Evolutionary conservation across 2,888 invertebrate genomes (phyloP).

Genomic region (Chrysolina americana): DNA sequence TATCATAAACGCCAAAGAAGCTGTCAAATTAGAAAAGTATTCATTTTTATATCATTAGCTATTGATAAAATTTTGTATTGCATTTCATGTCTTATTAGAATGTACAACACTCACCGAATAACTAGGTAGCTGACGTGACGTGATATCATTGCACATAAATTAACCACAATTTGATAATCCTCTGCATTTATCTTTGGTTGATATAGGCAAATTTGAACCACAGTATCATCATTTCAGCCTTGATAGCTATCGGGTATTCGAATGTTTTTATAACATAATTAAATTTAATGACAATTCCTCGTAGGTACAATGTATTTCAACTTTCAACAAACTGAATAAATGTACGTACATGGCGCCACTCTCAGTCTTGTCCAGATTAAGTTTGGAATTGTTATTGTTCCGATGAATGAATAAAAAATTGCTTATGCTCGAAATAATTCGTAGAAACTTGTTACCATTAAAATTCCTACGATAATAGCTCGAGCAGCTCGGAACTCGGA

Average conservation of each 20-base stretch:
- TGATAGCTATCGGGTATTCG: neutral
- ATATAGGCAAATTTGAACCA: too few relatives aligned
- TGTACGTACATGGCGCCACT: conserved; percentile 17
- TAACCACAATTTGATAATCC: too few relatives aligned
- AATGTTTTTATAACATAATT: neutral
- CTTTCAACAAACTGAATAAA: neutral
- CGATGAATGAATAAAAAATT: conserved; percentile 12
- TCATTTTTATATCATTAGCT: too few relatives aligned
- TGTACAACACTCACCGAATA: too few relatives aligned
- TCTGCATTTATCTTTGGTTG: too few relatives aligned
- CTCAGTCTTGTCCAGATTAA: neutral
- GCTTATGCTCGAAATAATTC: conserved; percentile 13
- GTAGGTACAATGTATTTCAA: neutral
- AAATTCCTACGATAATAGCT: conserved; percentile 40
- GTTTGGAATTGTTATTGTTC: conserved; percentile 12
- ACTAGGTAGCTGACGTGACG: too few relatives aligned
- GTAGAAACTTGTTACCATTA: conserved; percentile 34
- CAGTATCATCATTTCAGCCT: too few relatives aligned
- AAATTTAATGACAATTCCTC: conserved; percentile 12
- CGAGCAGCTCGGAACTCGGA: conserved; percentile 31
- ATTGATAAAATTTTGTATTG: too few relatives aligned
- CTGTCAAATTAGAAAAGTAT: too few relatives aligned
- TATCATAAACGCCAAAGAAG: too few relatives aligned
- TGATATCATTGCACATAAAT: too few relatives aligned
- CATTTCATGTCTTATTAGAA: too few relatives aligned